These are phyloP conservation scores for Cyprinus carpio DNA, from an alignment of 2,113 vertebrate species.

Conservation along the genomic window DNA sequence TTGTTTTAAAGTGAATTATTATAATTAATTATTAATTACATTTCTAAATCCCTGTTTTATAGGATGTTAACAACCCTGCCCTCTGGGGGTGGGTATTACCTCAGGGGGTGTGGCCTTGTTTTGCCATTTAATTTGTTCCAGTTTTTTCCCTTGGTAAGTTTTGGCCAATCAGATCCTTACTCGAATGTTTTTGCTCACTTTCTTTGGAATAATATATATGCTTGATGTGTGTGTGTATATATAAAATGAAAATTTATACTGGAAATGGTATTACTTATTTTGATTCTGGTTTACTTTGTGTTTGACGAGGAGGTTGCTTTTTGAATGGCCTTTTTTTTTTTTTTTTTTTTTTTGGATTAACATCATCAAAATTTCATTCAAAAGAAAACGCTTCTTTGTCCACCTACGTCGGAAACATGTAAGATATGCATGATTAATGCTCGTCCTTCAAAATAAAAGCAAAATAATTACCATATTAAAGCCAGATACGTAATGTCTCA, in stretches of 20 bases:
- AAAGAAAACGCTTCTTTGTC: constrained; percentile 92
- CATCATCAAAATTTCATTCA: constrained; percentile 98
- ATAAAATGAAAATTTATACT: too few species aligned
- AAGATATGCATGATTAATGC: constrained; percentile 67
- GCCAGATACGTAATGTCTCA: background rate
- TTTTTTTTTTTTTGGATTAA: constrained; percentile 81
- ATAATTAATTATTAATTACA: background rate
- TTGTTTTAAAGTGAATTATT: background rate
- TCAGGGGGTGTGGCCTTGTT: constrained; percentile 91
- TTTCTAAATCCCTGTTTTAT: constrained; percentile 55
- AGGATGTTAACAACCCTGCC: constrained; percentile 87
- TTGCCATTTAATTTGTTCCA: constrained; percentile 92
- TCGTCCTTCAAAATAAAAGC: background rate
- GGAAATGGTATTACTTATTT: background rate
- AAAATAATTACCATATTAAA: background rate
- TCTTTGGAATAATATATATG: background rate
- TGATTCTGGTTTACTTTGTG: background rate
- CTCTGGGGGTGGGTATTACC: constrained; percentile 91
- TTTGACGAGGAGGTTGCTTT: background rate
- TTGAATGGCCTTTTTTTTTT: background rate
- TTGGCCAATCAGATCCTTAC: background rate
- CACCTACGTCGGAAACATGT: constrained; percentile 93
- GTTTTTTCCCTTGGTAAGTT: constrained; percentile 96
- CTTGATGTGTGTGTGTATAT: background rate
- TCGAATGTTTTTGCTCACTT: background rate